Conservation (phyloP, 2,797 vertebrate species). For the Parambassis ranga region DNA sequence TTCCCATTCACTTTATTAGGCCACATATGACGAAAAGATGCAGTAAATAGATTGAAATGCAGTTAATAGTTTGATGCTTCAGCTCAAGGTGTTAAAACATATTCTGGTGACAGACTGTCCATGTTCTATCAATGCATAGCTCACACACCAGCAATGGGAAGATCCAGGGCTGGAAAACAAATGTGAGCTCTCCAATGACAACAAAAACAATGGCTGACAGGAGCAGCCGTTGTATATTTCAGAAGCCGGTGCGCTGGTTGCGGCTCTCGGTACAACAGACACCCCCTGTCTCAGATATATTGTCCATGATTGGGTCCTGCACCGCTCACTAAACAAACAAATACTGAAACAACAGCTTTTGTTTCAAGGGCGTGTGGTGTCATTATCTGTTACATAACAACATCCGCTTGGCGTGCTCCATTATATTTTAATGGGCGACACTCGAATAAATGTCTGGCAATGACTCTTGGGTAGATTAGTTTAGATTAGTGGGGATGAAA, state of each 20-base stretch:
- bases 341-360: constrained; percentile 72
- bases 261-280: constrained; percentile 17
- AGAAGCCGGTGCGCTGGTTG: constrained; percentile 32
- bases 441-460: background rate
- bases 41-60: too few species aligned
- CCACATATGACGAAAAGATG: too few species aligned
- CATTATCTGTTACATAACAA: constrained; percentile 80
- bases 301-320: constrained; percentile 10
- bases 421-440: constrained; percentile 5
- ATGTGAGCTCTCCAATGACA: constrained; percentile 65
- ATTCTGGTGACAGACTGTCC: background rate
- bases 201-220: constrained; percentile 79
- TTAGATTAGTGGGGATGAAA: background rate
- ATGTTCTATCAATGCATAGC: background rate
- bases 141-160: background rate
- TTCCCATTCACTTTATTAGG: too few species aligned
- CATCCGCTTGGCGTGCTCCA: constrained; percentile 60
- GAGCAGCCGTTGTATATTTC: constrained; percentile 33
- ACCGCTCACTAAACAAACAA: constrained; percentile 48
- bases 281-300: constrained; percentile 7
- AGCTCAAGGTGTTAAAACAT: too few species aligned
- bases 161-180: constrained; percentile 21
- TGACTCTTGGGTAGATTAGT: background rate
- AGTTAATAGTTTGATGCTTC: too few species aligned
- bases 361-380: constrained; percentile 80